Base-by-base conservation (phyloP, 2,113 vertebrate genomes). In the Psilopsiagon aurifrons region DNA sequence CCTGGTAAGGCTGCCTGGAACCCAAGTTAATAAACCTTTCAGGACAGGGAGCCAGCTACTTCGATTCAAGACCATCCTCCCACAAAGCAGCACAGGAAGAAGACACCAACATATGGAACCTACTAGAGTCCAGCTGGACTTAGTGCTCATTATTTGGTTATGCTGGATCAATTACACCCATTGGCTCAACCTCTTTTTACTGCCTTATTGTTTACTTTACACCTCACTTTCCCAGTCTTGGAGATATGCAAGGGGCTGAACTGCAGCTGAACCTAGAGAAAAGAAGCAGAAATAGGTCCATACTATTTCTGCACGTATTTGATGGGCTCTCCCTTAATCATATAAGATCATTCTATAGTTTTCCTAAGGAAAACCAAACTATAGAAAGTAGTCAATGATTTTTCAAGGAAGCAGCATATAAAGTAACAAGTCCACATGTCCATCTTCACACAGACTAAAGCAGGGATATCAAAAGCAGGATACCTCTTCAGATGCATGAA, bases 41-140 rank as follows among this genome's bases (percentile, higher is more conserved):
- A 37, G 71, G 35, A 66, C 0, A 35, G 33, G 66, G 22, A 13
- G 5, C 3, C 54, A 47, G 35, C 16, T 39, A 5, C 0, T 0
- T 7, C 41, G 63, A 23, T 39, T 62, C 44, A 54, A 28, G 8
- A 37, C 25, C 13, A 29, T 6, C 22, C 27, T 59, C 16, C 9
- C 74, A 74, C 33, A 19, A 1, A 4, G 27, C 54, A 33, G 66
- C 24, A 73, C 29, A 71, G 57, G 33, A 49, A 68, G 29, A 7
- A 54, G 15, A 43, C 28, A 41, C 20, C 35, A 63, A 43, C 6
- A 10, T 7, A 37, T 0, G 1, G 18, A 44, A 31, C 31, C 43
- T n/a, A 5, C 41, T 10, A 24, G 18, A 55, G 46, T 29, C 29
- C 44, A 35, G 3, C 2, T 28, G 25, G n/a, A 41, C 13, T 33